Evolutionary conservation across 2,888 invertebrate genomes (phyloP).

Genomic region (Mythimna pallens): DNA sequence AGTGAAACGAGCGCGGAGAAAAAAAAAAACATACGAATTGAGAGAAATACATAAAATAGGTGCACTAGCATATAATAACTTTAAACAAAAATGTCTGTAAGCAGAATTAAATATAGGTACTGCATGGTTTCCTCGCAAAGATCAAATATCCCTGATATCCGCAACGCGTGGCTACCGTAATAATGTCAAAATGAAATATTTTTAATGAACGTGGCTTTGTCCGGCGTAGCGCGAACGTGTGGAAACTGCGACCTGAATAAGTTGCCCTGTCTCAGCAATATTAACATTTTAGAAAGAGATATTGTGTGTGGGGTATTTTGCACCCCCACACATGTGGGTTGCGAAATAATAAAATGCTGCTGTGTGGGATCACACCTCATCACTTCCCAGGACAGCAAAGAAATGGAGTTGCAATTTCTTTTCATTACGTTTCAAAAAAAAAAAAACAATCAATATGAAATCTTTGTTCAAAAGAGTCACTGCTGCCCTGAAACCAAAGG

Average conservation of each 20-base stretch:
- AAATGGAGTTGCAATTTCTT: background rate
- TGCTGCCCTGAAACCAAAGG: too few species aligned
- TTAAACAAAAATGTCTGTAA: slow-evolving; percentile 34
- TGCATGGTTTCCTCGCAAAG: slow-evolving; percentile 52
- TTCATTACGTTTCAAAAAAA: too few species aligned
- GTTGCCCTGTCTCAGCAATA: slow-evolving; percentile 61
- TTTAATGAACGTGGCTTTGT: slow-evolving; percentile 66
- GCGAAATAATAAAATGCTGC: slow-evolving; percentile 30
- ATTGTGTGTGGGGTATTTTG: slow-evolving; percentile 1
- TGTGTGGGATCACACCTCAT: slow-evolving; percentile 3
- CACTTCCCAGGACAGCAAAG: background rate
- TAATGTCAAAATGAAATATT: slow-evolving; percentile 70
- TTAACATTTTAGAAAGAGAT: slow-evolving; percentile 50
- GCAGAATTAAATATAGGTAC: slow-evolving; percentile 55
- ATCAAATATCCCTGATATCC: slow-evolving; percentile 62
- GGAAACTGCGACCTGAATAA: slow-evolving; percentile 59
- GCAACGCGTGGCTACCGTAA: slow-evolving; percentile 55
- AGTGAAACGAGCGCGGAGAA: background rate
- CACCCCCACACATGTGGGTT: too few species aligned
- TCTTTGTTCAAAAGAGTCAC: too few species aligned
- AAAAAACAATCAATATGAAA: too few species aligned
- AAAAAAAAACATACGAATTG: background rate
- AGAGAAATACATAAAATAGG: slow-evolving; percentile 18
- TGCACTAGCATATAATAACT: slow-evolving; percentile 25
- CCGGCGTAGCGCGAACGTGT: slow-evolving; percentile 54